Conservation (phyloP, 2,113 vertebrate genomes). For the Dicaeum eximium region DNA sequence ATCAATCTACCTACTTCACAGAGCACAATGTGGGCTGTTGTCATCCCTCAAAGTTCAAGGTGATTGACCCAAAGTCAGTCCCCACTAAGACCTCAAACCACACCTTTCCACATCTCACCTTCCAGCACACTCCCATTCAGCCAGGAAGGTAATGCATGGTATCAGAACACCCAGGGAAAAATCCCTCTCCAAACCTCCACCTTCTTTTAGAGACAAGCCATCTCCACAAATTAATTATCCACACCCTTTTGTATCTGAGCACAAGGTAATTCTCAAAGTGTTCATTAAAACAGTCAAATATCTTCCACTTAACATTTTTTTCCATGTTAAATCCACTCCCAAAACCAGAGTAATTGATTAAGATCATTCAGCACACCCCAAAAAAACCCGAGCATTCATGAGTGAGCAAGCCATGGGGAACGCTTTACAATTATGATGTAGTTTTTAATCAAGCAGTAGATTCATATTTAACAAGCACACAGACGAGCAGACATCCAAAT, state of each 20-base stretch:
- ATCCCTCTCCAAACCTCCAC: background rate
- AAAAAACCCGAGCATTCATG: background rate
- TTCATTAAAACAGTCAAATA: background rate
- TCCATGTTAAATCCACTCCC: background rate
- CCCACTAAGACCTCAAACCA: background rate
- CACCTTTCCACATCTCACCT: background rate
- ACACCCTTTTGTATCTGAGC: background rate
- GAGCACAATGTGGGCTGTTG: accelerated
- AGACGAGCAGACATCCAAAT: background rate
- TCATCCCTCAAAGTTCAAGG: background rate
- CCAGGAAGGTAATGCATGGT: background rate
- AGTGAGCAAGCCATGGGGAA: background rate
- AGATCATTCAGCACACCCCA: background rate
- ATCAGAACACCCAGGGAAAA: background rate
- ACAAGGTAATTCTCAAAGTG: background rate
- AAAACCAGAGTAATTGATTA: background rate
- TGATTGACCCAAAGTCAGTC: background rate
- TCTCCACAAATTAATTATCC: background rate
- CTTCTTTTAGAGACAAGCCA: background rate
- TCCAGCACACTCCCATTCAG: background rate
- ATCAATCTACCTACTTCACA: background rate
- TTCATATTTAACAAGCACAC: background rate
- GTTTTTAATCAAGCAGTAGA: background rate
- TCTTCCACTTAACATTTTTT: background rate
- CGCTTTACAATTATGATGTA: background rate